Evolutionary conservation across 2,113 vertebrate genomes (phyloP).

Genomic region (Pitta sordida): DNA sequence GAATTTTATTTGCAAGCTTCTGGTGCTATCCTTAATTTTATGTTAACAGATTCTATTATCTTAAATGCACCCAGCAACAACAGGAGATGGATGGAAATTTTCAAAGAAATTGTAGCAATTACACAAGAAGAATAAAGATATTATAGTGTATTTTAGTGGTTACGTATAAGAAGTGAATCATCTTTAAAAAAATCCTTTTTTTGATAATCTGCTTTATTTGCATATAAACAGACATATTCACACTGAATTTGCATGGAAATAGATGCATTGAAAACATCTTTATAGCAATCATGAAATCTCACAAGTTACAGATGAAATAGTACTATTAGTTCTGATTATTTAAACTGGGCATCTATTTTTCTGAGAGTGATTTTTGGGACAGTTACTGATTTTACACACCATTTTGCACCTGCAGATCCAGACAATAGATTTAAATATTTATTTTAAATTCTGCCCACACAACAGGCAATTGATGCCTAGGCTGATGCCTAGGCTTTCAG

Average conservation of each 20-base stretch:
- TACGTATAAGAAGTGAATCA: constrained; percentile 3
- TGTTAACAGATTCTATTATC: constrained; percentile 1
- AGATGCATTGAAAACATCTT: constrained; percentile 10
- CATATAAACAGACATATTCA: constrained; percentile 9
- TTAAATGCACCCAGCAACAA: neutral
- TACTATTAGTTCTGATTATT: constrained; percentile 42
- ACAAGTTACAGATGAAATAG: constrained; percentile 47
- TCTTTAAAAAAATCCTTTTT: neutral
- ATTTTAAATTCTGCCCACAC: neutral
- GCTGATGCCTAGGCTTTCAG: too few species aligned
- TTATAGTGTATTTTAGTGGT: constrained; percentile 1
- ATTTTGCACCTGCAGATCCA: neutral
- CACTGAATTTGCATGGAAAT: constrained; percentile 38
- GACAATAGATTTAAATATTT: neutral
- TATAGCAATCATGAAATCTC: constrained; percentile 25
- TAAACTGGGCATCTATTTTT: constrained; percentile 40
- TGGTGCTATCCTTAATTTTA: neutral
- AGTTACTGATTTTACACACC: neutral
- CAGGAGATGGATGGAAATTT: neutral
- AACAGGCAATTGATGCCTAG: neutral
- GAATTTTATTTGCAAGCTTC: neutral
- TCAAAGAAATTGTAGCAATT: constrained; percentile 36
- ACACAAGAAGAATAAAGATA: constrained; percentile 22
- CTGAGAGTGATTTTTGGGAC: neutral
- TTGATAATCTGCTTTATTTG: constrained; percentile 46